Conservation (phyloP, 2,113 vertebrate species). For the Myiagra hebetior region DNA sequence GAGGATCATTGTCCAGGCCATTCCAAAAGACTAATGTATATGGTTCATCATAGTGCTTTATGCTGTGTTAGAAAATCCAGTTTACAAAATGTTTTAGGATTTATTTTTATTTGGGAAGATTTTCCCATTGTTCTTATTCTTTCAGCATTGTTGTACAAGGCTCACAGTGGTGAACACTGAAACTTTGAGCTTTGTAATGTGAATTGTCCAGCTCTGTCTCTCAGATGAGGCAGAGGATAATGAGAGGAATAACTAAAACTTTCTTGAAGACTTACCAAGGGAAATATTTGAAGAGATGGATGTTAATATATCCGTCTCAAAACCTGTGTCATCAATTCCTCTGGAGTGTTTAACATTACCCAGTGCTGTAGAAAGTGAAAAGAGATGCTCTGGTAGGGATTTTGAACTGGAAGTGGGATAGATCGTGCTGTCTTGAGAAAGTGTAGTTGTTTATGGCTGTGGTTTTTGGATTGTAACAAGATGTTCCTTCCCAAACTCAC, state of each 20-base stretch:
- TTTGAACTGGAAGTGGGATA: background rate
- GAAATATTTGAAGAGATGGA: background rate
- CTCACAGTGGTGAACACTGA: background rate
- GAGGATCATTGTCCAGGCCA: background rate
- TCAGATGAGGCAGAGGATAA: background rate
- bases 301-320: background rate
- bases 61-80: background rate
- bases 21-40: background rate
- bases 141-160: background rate
- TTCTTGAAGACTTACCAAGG: background rate
- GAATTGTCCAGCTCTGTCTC: background rate
- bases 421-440: background rate
- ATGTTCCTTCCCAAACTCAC: background rate
- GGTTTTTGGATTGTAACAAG: background rate
- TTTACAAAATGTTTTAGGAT: background rate
- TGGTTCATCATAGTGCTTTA: background rate
- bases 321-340: background rate
- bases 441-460: background rate
- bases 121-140: background rate
- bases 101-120: background rate
- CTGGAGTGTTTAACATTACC: background rate
- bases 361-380: background rate
- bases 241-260: background rate
- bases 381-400: background rate
- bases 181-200: background rate